Conservation (phyloP, 2,888 invertebrate species). For the Pollenia griseotomentosa region DNA sequence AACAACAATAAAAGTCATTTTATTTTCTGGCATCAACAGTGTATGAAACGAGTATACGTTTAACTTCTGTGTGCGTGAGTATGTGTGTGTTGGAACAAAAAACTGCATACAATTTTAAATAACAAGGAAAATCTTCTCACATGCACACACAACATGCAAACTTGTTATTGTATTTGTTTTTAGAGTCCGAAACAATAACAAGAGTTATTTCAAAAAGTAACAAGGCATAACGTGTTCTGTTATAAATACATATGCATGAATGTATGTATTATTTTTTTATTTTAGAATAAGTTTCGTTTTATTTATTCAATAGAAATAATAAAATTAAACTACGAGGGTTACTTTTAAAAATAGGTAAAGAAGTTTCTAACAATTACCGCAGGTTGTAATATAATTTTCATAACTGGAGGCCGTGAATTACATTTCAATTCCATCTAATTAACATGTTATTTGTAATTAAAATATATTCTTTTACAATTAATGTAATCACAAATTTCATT, state of each 20-base stretch:
- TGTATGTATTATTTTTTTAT: too few species aligned
- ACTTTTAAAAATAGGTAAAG: too few species aligned
- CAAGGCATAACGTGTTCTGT: constrained; percentile 26
- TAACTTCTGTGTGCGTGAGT: not conserved
- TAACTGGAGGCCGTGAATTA: too few species aligned
- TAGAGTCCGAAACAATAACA: constrained; percentile 31
- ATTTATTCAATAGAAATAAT: too few species aligned
- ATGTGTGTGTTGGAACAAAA: not conserved
- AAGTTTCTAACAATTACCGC: too few species aligned
- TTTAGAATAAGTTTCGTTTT: too few species aligned
- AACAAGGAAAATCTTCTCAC: constrained; percentile 18
- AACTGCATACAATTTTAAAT: constrained; percentile 18
- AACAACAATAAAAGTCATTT: constrained; percentile 58
- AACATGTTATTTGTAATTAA: too few species aligned
- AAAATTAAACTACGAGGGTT: too few species aligned
- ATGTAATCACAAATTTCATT: too few species aligned
- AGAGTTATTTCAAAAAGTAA: constrained; percentile 33
- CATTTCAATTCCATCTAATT: too few species aligned
- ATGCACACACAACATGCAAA: not conserved
- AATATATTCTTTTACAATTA: too few species aligned
- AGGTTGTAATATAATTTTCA: too few species aligned
- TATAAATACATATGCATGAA: not conserved
- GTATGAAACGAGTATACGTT: constrained; percentile 41
- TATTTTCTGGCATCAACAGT: constrained; percentile 55
- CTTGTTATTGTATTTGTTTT: not conserved